Conservation (phyloP, 2,113 vertebrate species). For the Ovibos moschatus region DNA sequence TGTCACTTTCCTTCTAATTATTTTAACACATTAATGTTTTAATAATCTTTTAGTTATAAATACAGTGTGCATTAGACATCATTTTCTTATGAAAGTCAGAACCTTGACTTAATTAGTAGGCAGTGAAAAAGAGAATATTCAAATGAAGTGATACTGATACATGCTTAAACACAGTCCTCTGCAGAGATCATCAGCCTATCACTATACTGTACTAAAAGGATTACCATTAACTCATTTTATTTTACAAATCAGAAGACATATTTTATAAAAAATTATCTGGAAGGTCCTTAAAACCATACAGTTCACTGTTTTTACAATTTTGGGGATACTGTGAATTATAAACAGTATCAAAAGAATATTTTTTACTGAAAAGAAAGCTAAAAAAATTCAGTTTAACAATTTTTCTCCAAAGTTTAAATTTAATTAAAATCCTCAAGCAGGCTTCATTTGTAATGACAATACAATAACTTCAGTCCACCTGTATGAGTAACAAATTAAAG, state of each 20-base stretch:
- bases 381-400: neutral
- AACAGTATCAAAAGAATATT: neutral
- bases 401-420: neutral
- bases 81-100: constrained; percentile 19
- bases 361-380: neutral
- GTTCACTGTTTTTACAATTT: neutral
- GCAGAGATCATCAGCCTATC: neutral
- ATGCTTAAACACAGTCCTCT: neutral
- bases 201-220: neutral
- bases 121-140: neutral
- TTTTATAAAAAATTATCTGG: neutral
- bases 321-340: neutral
- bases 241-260: neutral
- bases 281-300: neutral
- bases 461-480: neutral
- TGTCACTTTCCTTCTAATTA: neutral
- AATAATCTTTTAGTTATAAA: neutral
- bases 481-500: neutral
- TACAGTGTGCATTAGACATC: neutral
- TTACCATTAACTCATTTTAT: neutral
- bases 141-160: neutral
- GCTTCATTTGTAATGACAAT: neutral
- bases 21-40: neutral
- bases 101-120: neutral
- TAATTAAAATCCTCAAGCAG: neutral